These are phyloP conservation scores for Metaphire vulgaris DNA, from an alignment of 1,140 invertebrate species.

Conservation along the genomic window DNA sequence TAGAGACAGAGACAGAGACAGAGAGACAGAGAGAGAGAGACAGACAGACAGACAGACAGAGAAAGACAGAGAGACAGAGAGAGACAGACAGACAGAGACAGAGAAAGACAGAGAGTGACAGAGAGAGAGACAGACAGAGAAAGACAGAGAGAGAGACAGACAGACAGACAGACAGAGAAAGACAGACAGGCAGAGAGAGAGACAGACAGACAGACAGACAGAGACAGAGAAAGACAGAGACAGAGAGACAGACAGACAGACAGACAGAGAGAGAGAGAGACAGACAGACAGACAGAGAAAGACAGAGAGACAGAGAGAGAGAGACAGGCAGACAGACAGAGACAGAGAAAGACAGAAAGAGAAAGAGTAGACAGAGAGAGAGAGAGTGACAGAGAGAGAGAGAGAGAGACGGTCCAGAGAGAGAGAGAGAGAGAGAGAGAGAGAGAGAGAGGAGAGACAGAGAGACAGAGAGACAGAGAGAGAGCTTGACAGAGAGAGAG, in stretches of 20 bases:
- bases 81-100: constrained; percentile 15
- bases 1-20: background rate
- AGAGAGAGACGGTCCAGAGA: background rate
- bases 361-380: background rate
- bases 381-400: background rate
- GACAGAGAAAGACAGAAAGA: background rate
- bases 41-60: constrained; percentile 17
- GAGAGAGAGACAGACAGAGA: background rate
- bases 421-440: too few relatives aligned
- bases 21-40: constrained; percentile 12
- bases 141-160: background rate
- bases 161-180: background rate
- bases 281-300: background rate
- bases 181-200: background rate
- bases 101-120: background rate
- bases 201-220: constrained; percentile 1
- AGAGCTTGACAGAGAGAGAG: too few relatives aligned
- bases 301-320: background rate
- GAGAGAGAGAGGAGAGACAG: too few relatives aligned
- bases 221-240: background rate
- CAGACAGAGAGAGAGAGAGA: background rate
- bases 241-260: background rate
- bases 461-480: too few relatives aligned
- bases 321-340: background rate
- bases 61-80: constrained; percentile 12